Base-by-base conservation (phyloP, 2,888 invertebrate species). In the Athalia rosae region DNA sequence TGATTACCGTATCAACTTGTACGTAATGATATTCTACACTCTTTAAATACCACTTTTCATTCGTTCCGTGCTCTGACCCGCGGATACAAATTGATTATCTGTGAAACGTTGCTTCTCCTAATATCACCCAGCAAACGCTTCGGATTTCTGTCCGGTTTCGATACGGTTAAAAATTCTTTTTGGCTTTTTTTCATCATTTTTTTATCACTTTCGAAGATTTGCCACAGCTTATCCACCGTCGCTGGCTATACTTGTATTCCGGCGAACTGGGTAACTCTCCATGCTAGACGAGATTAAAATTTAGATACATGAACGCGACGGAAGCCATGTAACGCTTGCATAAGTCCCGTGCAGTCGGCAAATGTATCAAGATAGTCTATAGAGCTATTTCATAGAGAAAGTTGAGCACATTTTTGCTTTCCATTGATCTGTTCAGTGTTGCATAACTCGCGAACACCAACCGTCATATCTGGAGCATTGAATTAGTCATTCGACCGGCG, bases 301-400 rank as follows among this genome's bases (percentile, higher is more conserved):
- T 1, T 9, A 41, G 0, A 6, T 28, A 63, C 43, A 4, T 41
- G 9, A 8, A 63, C 41, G 62, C 15, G 41, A 41, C 8, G 13
- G 78, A 79, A 77, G 73, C 66, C 81, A 83, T 79, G 74, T 79
- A 81, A 84, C 81, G 76, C 85, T 89, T 89, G 87, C 89, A 86
- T 88, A 89, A 89, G 85, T 80, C 80, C 59, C 74, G 66, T 50
- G 77, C 80, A 43, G 81, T 77, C 77, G 80, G 82, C 83, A 81
- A 85, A 86, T 85, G 74, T 79, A 80, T 48, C 41, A 4, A 45
- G 56, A 41, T 28, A 58, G 2, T 43, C 7, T 45, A 7, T 28
- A 47, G 81, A 82, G 84, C 87, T 88, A 87, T 89, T 89, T 89
- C 88, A 85, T 88, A 89, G 89, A 89, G 89, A 89, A 89, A 89